Conservation (phyloP, 2,888 invertebrate genomes). For the Aethes cnicana region DNA sequence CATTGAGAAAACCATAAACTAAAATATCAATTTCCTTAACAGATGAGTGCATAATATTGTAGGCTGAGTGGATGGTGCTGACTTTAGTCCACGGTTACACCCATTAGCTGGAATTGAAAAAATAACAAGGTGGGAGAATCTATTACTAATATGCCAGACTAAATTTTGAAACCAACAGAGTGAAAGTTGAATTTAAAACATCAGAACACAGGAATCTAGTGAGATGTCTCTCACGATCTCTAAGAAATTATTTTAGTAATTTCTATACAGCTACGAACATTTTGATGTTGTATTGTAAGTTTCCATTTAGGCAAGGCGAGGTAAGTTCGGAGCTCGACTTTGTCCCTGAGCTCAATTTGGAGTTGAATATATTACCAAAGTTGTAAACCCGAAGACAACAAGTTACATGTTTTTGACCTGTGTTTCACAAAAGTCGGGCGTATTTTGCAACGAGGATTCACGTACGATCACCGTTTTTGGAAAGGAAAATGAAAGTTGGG, state of each 20-base stretch:
- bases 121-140: too few relatives aligned
- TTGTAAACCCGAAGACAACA: conserved; percentile 14
- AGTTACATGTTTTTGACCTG: conserved; percentile 11
- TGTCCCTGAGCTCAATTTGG: conserved; percentile 22
- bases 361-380: conserved; percentile 23
- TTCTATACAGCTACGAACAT: conserved; percentile 11
- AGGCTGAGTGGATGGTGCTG: too few relatives aligned
- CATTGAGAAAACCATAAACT: too few relatives aligned
- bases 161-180: too few relatives aligned
- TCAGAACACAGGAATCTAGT: background rate
- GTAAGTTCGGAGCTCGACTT: conserved; percentile 15
- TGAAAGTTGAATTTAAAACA: too few relatives aligned
- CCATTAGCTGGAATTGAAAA: too few relatives aligned
- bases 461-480: too few relatives aligned
- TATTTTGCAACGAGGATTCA: conserved; percentile 10
- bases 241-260: background rate
- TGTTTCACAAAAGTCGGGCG: conserved; percentile 4
- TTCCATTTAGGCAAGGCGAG: conserved; percentile 12
- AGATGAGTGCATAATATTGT: too few relatives aligned
- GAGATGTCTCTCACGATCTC: background rate
- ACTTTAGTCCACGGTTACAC: too few relatives aligned
- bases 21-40: too few relatives aligned
- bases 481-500: too few relatives aligned
- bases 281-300: conserved; percentile 18
- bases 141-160: too few relatives aligned